Evolutionary conservation across 1,140 invertebrate genomes (phyloP), one percentile per base, ranked within the genome.

Genomic region (Formica selysi): DNA sequence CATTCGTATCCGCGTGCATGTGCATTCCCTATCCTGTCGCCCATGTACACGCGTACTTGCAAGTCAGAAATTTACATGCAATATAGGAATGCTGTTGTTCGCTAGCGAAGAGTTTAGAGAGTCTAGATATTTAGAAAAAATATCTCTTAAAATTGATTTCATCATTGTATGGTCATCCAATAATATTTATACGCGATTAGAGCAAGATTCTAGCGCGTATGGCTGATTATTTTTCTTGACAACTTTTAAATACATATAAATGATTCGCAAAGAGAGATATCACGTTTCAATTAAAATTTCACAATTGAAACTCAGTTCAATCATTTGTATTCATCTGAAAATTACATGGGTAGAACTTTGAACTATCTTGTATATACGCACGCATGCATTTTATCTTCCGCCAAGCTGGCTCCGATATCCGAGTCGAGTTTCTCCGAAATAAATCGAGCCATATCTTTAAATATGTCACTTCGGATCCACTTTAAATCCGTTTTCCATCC

Each of bases 61-160:
- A 13, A 32, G 22, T 48, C 67, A 32, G 32, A 81, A 80, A 86
- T 80, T 79, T 68, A 62, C 81, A 78, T 54, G 44, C 73, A 54
- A 78, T 36, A 76, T 44, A 83, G 68, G 54, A 83, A 74, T 76
- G 70, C 41, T 41, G 76, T 84, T 84, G 62, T 67, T 57, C 22
- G 48, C n/a, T 32, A 26, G 64, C 29, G 6, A 80, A 32, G 22
- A 80, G 32, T 36, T 44, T 4, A 54, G 64, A 22, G 62, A 54
- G 36, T 57, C 32, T 44, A 51, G 48, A 41, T 16, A 51, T 10
- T 6, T 26, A 48, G 26, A 57, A 80, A 65, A 70, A 70, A 68
- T 3, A 65, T 22, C 13, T 68, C 51, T 41, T 70, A 57, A 57
- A 57, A 57, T 70, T 59, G 26, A 48, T 57, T 57, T 54, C 13